Base-by-base conservation (phyloP, 64 coral and sea anemone species). In the Catalaphyllia jardinei region DNA sequence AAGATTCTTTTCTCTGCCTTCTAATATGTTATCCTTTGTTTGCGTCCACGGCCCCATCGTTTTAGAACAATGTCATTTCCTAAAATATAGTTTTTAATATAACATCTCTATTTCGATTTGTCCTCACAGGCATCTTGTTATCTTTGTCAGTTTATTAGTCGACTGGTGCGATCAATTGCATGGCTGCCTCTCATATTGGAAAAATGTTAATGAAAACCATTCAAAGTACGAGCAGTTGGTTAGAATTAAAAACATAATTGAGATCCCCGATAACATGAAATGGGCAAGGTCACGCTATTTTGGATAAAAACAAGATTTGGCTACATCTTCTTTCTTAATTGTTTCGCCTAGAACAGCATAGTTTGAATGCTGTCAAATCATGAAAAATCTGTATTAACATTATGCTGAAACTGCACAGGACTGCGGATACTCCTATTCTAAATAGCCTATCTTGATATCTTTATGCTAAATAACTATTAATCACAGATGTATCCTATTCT, bases 51-150 rank as follows among this genome's bases (percentile, higher is more conserved):
- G 13, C 35, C 50, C 50, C n/a, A 50, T 85, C 62, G 64, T 27
- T 49, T 22, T 33, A 85, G 49, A 51, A 85, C 81, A 71, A 85
- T 38, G 29, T 67, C 24, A 85, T 20, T 46, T 85, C 61, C 59
- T 33, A 1, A 67, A 11, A n/a, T 85, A 39, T 46, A 69, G 8
- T 71, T 22, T 25, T 42, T 65, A 22, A 18, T 10, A 35, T 20
- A 42, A 20, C 19, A 42, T 2, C 79, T 19, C 3, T 4, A 38
- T 18, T 16, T 31, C 29, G 29, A 10, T 46, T 69, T 69, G 65
- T 27, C 22, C 24, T 29, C 22, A 22, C 10, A 69, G 65, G n/a
- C 65, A 69, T n/a, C 2, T 24, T 27, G 20, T 24, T 69, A 27
- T 69, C 8, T 69, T 1, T 27, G 25, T 27, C 5, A 67, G 8